Percentiles rank a stretch among this genome's conserved stretches.
Conservation (phyloP, 64 coral and sea anemone species). For the Stylophora pistillata region DNA sequence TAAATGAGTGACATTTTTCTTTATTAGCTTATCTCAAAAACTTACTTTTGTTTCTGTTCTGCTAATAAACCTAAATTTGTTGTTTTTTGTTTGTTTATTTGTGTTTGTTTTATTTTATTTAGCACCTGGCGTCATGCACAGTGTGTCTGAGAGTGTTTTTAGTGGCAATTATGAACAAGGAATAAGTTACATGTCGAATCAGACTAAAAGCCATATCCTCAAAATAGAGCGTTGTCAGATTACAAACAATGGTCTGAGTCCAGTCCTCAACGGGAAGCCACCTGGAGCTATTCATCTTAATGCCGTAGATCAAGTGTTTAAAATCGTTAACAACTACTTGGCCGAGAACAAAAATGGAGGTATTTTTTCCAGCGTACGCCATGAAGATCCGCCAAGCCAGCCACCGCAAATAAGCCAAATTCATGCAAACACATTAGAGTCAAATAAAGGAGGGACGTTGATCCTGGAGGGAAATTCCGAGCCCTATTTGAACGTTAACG, state of each 20-base stretch:
- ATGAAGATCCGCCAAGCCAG: not conserved
- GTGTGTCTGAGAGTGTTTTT: not conserved
- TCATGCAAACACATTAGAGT: slow-evolving; percentile 12
- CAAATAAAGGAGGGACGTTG: not conserved
- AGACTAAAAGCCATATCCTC: not conserved
- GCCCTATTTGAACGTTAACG: not conserved
- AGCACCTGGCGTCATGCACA: not conserved
- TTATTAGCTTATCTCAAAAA: no score
- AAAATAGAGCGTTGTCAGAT: slow-evolving; percentile 28
- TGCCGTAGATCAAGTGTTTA: slow-evolving; percentile 2
- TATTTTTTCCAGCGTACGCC: not conserved
- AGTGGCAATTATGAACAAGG: not conserved
- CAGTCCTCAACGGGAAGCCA: not conserved
- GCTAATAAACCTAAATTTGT: not conserved
- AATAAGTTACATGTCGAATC: slow-evolving; percentile 2
- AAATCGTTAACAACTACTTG: slow-evolving; percentile 4
- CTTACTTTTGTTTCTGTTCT: no score
- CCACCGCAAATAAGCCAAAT: not conserved
- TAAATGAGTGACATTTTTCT: no score
- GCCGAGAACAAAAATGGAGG: slow-evolving; percentile 31
- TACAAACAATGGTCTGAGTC: not conserved
- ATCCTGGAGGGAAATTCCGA: not conserved
- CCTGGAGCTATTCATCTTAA: slow-evolving; percentile 5
- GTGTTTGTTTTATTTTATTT: not conserved
- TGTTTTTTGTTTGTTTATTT: not conserved